Base-by-base conservation (phyloP, 1,140 invertebrate species). In the Hycleus phaleratus region DNA sequence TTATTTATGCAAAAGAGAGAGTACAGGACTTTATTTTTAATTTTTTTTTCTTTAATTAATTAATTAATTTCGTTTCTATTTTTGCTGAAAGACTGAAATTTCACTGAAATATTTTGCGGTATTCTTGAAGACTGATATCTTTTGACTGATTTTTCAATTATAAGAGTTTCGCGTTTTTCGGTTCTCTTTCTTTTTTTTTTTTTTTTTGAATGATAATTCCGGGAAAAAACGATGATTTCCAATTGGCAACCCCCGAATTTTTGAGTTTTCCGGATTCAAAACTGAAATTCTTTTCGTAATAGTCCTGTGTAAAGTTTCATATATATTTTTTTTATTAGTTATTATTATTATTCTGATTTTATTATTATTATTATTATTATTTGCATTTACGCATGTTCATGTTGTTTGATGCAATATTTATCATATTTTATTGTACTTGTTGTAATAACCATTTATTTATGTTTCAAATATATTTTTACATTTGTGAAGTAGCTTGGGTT, bases 381-480 rank as follows among this genome's bases (percentile, higher is more conserved):
- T 62, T 68, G 67, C 67, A 68, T 68, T 68, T 65, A 66, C 52
- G 71, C 71, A 72, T 71, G 71, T 71, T 70, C 58, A 67, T 72
- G 70, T 73, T 73, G 70, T 70, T 72, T 69, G 66, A 73, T 72
- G 71, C 71, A 73, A 73, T 73, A 73, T 72, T 70, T 70, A 69
- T 68, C 64, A 70, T 71, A 71, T 71, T 71, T 71, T 71, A 71
- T 71, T 42, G 68, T 71, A 71, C 32, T 64, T 71, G 70, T 71
- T 71, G 70, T 71, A 68, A 32, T 70, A 70, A 70, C 68, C 61
- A 18, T 70, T 70, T 72, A 73, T 73, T 73, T 73, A 73, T 73
- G 71, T 73, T 73, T 67, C 32, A 73, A 73, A 73, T 73, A 73
- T 73, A 73, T 73, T 73, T 73, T 73, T 73, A 73, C 71, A 72